Percentiles rank a stretch among this genome's conserved stretches.
Conservation (phyloP, 2,797 vertebrate genomes). For the Cyprinella venusta region DNA sequence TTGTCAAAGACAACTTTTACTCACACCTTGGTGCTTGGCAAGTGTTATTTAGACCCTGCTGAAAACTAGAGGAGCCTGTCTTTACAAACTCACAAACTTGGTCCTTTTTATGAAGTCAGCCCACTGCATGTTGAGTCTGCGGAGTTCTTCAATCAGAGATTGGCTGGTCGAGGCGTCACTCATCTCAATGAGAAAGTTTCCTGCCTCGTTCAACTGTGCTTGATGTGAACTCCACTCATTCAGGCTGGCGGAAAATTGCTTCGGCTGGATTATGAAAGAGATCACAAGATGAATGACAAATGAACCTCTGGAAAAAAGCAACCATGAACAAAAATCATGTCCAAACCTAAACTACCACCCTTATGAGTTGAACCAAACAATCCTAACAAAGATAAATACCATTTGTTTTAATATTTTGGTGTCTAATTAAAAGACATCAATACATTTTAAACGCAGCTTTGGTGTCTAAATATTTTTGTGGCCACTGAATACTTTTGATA, state of each 20-base stretch:
- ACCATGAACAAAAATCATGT: neutral
- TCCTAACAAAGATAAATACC: neutral
- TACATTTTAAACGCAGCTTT: neutral
- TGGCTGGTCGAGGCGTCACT: conserved; percentile 75
- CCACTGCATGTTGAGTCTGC: conserved; percentile 87
- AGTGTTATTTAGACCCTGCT: neutral
- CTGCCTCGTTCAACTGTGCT: conserved; percentile 81
- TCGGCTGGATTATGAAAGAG: conserved; percentile 7
- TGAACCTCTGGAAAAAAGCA: neutral
- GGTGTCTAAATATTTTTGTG: neutral
- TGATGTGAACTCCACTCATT: conserved; percentile 79
- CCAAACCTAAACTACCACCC: neutral
- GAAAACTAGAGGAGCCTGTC: neutral
- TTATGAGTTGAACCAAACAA: neutral
- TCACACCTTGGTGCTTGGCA: neutral
- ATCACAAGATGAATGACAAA: conserved; percentile 9
- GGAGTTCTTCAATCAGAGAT: conserved; percentile 79
- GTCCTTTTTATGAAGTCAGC: conserved; percentile 82
- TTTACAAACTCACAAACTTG: conserved; percentile 79
- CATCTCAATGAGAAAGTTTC: conserved; percentile 82
- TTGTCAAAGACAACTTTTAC: no score
- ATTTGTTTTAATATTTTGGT: neutral
- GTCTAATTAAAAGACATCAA: neutral
- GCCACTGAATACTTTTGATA: neutral
- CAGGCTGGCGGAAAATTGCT: conserved; percentile 54